Conservation (phyloP, 2,888 invertebrate genomes). For the Netelia inedita region DNA sequence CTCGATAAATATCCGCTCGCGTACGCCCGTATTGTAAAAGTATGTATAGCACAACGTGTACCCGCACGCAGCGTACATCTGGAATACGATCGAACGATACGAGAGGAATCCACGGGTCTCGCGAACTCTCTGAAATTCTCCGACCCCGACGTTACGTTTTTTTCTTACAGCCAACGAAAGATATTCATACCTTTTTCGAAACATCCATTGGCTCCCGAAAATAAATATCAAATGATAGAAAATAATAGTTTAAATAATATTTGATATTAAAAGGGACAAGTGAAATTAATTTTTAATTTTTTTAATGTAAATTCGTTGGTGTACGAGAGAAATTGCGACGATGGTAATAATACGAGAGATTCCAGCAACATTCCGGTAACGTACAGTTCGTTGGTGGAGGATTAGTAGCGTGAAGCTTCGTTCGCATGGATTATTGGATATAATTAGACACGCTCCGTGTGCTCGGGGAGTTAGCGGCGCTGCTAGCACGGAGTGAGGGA, state of each 20-base stretch:
- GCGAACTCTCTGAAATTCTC: constrained; percentile 18
- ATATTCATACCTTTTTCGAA: background rate
- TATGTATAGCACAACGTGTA: constrained; percentile 29
- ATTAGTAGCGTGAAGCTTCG: constrained; percentile 39
- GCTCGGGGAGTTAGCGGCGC: constrained; percentile 7
- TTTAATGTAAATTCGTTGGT: background rate
- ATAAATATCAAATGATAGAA: background rate
- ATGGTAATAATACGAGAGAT: constrained; percentile 23
- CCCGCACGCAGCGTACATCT: constrained; percentile 64
- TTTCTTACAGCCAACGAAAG: background rate
- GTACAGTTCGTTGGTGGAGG: constrained; percentile 31
- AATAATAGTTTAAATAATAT: background rate
- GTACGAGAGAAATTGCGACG: background rate
- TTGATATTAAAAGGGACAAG: background rate
- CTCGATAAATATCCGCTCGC: constrained; percentile 14
- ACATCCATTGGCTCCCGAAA: no score
- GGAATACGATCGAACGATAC: constrained; percentile 66
- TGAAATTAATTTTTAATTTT: constrained; percentile 14
- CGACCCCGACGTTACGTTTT: background rate
- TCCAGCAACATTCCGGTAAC: constrained; percentile 47
- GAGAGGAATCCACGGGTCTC: constrained; percentile 47
- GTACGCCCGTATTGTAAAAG: constrained; percentile 51
- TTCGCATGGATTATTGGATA: constrained; percentile 60
- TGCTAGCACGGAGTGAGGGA: constrained; percentile 31
- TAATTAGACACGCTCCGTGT: constrained; percentile 57